phyloP scores from a whole-genome alignment of 2,113 vertebrate genomes.

The Myrmecophaga tridactyla region DNA sequence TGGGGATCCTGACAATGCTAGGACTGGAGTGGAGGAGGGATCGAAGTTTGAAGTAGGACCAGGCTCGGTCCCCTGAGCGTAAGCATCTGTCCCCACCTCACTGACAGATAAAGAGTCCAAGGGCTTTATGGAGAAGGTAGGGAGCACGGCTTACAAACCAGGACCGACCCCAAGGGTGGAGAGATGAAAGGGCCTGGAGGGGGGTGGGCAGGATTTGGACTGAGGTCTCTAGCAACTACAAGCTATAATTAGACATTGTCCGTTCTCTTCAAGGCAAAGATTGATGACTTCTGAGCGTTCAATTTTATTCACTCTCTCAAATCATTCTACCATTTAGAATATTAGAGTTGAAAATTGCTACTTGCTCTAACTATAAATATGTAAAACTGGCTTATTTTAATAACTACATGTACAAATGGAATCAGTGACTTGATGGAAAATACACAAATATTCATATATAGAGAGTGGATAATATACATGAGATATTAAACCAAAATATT shows the following conservation, averaged over 20 bases:
- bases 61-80: too few relatives aligned
- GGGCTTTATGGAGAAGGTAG: accelerated
- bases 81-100: not conserved
- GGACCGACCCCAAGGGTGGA: not conserved
- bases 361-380: not conserved
- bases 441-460: not conserved
- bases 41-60: accelerated
- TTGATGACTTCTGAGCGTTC: accelerated
- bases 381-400: not conserved
- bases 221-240: not conserved
- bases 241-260: accelerated
- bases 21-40: not conserved
- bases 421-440: not conserved
- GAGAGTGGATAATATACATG: not conserved
- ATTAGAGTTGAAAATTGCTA: not conserved
- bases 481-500: not conserved
- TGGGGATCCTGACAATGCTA: accelerated
- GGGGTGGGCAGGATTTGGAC: accelerated
- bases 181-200: not conserved
- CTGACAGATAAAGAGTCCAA: accelerated
- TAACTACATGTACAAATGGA: not conserved
- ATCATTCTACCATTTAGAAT: not conserved
- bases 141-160: accelerated
- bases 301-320: not conserved
- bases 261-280: too few relatives aligned